Evolutionary conservation across 2,113 vertebrate species (phyloP), one percentile per base, ranked within the genome.

Genomic region (Elaphurus davidianus): DNA sequence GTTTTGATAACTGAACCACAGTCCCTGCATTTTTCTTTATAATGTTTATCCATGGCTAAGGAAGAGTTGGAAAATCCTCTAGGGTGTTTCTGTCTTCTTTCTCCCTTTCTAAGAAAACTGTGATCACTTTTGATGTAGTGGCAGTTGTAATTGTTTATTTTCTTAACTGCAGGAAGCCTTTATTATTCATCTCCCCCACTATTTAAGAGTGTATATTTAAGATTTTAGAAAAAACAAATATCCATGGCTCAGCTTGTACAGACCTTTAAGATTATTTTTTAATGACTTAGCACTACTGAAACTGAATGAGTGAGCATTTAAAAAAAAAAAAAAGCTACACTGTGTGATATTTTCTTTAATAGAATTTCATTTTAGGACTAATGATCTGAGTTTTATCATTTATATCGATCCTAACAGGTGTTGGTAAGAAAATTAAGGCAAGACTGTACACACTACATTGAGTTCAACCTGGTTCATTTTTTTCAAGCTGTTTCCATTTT

Each of bases 351-450:
- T 59, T 85, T 90, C 2, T 96, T 83, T 96, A 97, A 76, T 23
- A 76, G 27, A 92, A 89, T 96, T 98, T 97, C 60, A 98, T 76
- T 95, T 45, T 50, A 85, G 28, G 8, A 93, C 64, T 97, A 92
- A 97, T 95, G 64, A 57, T 96, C 82, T 52, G 30, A 96, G 59
- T 86, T 97, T 87, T 95, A 92, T 95, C 36, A 88, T 86, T 87
- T 95, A 11, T 74, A 60, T 85, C 45, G 33, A 90, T 71, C 79
- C n/a, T 47, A 97, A 94, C 36, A 84, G 21, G 50, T 97, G 43
- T 59, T 1, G 17, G 59, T 52, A 88, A 78, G 82, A 97, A 98
- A 97, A 97, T 96, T 97, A 90, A 97, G 67, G 64, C 9, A 90
- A 52, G 2, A 59, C 21, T 86, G 5, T 62, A 28, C 92, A 50